phyloP scores from a whole-genome alignment of 2,797 vertebrate genomes.

The Myotis daubentonii region DNA sequence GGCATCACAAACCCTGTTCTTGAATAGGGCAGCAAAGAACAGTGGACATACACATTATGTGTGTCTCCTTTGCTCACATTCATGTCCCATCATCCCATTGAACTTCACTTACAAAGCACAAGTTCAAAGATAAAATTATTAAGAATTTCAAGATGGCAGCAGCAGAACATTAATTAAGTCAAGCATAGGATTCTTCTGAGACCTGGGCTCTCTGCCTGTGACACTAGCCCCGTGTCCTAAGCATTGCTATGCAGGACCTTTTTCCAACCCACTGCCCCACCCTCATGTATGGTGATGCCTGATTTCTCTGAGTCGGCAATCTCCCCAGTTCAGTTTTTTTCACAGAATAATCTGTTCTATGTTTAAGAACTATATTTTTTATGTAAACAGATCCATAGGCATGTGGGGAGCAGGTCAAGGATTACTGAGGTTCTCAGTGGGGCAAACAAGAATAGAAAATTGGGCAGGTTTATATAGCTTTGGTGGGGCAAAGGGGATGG shows the following conservation, averaged over 20 bases:
- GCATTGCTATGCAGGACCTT: neutral
- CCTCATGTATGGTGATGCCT: neutral
- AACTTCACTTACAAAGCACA: neutral
- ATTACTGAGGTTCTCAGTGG: neutral
- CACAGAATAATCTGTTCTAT: neutral
- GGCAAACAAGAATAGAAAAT: neutral
- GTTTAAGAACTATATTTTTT: neutral
- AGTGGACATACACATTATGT: neutral
- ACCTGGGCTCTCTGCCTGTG: neutral
- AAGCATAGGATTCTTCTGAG: neutral
- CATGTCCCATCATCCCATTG: neutral
- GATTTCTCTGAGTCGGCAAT: neutral
- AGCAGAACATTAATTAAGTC: neutral
- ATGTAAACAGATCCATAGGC: neutral
- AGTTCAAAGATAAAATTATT: neutral
- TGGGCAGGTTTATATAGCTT: neutral
- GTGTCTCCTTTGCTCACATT: neutral
- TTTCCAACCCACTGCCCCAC: neutral
- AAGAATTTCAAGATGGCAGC: neutral
- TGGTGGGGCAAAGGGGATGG: neutral
- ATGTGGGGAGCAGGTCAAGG: neutral
- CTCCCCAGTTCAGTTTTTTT: neutral
- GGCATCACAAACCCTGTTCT: neutral
- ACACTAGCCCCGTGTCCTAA: neutral
- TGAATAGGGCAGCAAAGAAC: neutral